Percentiles rank a stretch among this genome's conserved stretches.
These are phyloP conservation scores for Pantala flavescens DNA, from an alignment of 1,140 invertebrate species.

Conservation along the genomic window DNA sequence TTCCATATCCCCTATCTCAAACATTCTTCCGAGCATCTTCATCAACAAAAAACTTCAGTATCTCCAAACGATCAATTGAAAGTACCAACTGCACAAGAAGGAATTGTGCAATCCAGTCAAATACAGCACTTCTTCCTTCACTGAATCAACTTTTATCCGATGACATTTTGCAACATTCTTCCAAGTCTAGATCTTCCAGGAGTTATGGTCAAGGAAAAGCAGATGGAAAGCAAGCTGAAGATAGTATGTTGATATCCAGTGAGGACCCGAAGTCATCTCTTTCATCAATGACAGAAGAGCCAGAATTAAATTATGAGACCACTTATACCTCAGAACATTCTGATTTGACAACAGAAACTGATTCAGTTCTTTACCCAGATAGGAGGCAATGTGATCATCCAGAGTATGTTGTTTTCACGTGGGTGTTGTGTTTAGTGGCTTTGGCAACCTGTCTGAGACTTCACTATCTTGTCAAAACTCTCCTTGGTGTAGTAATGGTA, in stretches of 20 bases:
- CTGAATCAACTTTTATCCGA: not conserved
- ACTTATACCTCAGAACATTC: not conserved
- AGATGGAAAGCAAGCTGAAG: not conserved
- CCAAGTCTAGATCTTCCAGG: not conserved
- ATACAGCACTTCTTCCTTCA: not conserved
- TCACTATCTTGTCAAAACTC: slow-evolving; percentile 81
- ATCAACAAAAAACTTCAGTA: not conserved
- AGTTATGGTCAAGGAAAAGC: not conserved
- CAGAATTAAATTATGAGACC: not conserved
- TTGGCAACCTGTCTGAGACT: slow-evolving; percentile 85
- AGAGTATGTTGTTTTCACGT: slow-evolving; percentile 86
- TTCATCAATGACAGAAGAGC: not conserved
- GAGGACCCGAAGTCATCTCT: not conserved
- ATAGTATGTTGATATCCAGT: not conserved
- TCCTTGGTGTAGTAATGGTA: slow-evolving; percentile 66
- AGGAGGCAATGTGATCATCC: slow-evolving; percentile 47
- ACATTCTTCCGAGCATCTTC: not conserved
- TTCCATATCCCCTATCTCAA: not conserved
- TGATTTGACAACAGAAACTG: not conserved
- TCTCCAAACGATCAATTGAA: not conserved
- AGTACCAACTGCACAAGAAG: not conserved
- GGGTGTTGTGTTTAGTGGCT: slow-evolving; percentile 84
- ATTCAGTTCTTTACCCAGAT: not conserved
- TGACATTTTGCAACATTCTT: not conserved
- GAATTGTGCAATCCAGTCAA: not conserved